Base-by-base conservation (phyloP, 2,888 invertebrate species). In the Anticlea derivata region DNA sequence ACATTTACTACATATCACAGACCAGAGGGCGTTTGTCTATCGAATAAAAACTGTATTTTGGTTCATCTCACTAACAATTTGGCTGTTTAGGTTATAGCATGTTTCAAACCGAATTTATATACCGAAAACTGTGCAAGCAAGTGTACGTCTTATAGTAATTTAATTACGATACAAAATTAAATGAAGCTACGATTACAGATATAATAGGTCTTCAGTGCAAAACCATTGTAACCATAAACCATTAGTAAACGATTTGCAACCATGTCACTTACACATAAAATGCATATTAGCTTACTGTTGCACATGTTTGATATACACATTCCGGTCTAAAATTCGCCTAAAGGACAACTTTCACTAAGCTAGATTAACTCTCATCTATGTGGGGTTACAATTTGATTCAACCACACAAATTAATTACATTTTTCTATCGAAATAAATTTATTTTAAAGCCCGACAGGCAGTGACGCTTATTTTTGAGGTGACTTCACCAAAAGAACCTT, bases 1-100 rank as follows among this genome's bases (percentile, higher is more conserved):
- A 51, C 41, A 34, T 50, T 48, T 66, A n/a, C 63, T 75, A 72
- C 66, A 73, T 80, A 81, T 80, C 80, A 80, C 81, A 80, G 81
- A 73, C 73, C 68, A 68, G 68, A 59, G 70, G 71, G 70, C 57
- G 59, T 60, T 70, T 50, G 22, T 30, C 8, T 31, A 48, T 33
- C 22, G 30, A 48, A 38, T 41, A 38, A 30, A 41, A 48, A 53
- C 43, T 50, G 50, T 47, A 41, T 38, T 50, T 55, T 48, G 55
- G 31, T 35, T 34, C 29, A 44, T 65, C 60, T 64, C 61, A 68
- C 61, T 66, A 55, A 72, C 78, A 81, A 80, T 80, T 80, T 80
- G 79, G 78, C 80, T 81, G 53, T 59, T 74, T 80, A 80, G 79
- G 79, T 70, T 20, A 11, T 17, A 17, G 23, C 26, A 4, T 45